A percentile compares a stretch with the other conserved stretches of the same genome.
Evolutionary conservation across 2,888 invertebrate species (phyloP).

Genomic region (Lasioglossum lativentre): DNA sequence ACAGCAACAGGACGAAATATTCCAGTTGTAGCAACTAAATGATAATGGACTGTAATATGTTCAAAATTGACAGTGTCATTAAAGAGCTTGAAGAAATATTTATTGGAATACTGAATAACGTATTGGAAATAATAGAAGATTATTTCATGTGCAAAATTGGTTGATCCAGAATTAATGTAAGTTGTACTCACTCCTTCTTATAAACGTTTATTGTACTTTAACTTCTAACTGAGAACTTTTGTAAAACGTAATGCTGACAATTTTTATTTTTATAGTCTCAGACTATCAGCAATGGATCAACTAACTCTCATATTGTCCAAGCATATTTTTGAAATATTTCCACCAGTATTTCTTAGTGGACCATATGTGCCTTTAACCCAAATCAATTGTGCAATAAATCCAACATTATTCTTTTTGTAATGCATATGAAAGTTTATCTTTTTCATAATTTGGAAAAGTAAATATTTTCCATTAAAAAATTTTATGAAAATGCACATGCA

Average conservation of each 20-base stretch:
- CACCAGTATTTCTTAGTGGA: slow-evolving; percentile 61
- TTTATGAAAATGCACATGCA: background rate
- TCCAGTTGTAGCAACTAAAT: slow-evolving; percentile 92
- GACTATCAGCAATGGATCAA: slow-evolving; percentile 53
- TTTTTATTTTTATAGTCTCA: slow-evolving; percentile 48
- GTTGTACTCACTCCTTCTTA: slow-evolving; percentile 44
- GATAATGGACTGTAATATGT: slow-evolving; percentile 61
- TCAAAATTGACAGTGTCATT: slow-evolving; percentile 61
- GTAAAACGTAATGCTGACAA: slow-evolving; percentile 35
- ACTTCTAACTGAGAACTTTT: slow-evolving; percentile 11
- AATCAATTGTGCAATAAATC: slow-evolving; percentile 55
- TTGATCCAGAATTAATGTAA: slow-evolving; percentile 61
- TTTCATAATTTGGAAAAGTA: slow-evolving; percentile 16
- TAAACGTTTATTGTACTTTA: slow-evolving; percentile 29
- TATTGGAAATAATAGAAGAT: slow-evolving; percentile 52
- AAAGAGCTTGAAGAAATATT: slow-evolving; percentile 66
- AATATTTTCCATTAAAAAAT: slow-evolving; percentile 15
- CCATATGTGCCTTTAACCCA: slow-evolving; percentile 71
- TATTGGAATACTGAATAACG: slow-evolving; percentile 56
- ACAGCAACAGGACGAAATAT: slow-evolving; percentile 94
- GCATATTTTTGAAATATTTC: slow-evolving; percentile 56
- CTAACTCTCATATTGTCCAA: slow-evolving; percentile 60
- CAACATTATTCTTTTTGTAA: slow-evolving; percentile 35
- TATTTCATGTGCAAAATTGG: slow-evolving; percentile 54
- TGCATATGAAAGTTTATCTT: slow-evolving; percentile 16